Conservation (phyloP, 2,113 vertebrate genomes). For the Myxocyprinus asiaticus region DNA sequence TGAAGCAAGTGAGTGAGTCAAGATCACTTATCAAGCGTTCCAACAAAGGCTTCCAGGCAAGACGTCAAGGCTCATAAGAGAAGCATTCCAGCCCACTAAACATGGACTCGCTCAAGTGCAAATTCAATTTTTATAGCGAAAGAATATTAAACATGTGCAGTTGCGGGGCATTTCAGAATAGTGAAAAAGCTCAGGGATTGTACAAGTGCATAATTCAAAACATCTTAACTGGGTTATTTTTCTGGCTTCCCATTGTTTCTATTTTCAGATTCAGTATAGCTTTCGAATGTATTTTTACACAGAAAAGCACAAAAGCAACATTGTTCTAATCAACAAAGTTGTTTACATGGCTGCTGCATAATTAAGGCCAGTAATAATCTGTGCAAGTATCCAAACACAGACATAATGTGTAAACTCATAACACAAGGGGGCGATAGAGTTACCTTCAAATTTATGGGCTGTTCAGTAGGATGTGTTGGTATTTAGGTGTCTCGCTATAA, state of each 20-base stretch:
- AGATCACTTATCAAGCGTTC: conserved; percentile 35
- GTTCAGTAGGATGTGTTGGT: no score
- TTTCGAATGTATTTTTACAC: neutral
- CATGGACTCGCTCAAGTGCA: conserved; percentile 33
- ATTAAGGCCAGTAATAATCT: no score
- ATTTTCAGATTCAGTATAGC: neutral
- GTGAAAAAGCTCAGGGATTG: conserved; percentile 10
- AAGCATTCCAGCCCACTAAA: conserved; percentile 12
- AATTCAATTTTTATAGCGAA: conserved; percentile 30
- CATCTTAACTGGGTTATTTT: conserved; percentile 17
- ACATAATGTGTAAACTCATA: no score
- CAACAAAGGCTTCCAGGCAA: conserved; percentile 38
- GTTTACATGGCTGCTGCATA: no score
- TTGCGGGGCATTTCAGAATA: neutral
- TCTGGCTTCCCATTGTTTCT: neutral
- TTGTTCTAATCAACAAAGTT: neutral
- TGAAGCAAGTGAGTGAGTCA: conserved; percentile 23
- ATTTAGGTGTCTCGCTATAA: no score
- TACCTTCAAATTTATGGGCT: no score
- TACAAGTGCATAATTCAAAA: conserved; percentile 17
- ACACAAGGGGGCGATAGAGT: no score
- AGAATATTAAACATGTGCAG: conserved; percentile 38
- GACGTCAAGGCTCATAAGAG: neutral
- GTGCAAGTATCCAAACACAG: no score
- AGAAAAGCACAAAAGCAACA: neutral